Evolutionary conservation across 2,113 vertebrate genomes (phyloP).

Genomic region (Pelodiscus sinensis): DNA sequence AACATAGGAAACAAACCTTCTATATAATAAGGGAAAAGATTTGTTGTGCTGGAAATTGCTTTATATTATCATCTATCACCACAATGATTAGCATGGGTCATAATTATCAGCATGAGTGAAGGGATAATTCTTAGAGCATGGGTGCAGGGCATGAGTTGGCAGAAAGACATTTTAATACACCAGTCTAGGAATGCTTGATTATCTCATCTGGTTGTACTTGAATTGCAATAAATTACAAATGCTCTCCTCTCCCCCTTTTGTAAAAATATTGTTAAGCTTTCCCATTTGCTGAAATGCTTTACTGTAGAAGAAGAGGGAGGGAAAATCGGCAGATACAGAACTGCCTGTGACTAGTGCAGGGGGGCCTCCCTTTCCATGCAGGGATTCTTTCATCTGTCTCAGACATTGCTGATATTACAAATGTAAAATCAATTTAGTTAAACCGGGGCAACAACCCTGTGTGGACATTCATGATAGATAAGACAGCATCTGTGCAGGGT

Average conservation of each 20-base stretch:
- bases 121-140: slow-evolving; percentile 22
- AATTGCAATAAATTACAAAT: slow-evolving; percentile 29
- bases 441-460: slow-evolving; percentile 45
- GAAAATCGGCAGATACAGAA: fast-evolving
- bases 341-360: not conserved
- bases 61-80: slow-evolving; percentile 14
- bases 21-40: slow-evolving; percentile 31
- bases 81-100: slow-evolving; percentile 6
- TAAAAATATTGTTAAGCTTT: slow-evolving; percentile 35
- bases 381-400: slow-evolving; percentile 37
- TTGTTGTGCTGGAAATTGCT: slow-evolving; percentile 14
- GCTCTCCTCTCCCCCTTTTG: not conserved
- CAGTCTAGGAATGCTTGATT: slow-evolving; percentile 36
- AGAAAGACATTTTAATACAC: slow-evolving; percentile 45
- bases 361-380: slow-evolving; percentile 17
- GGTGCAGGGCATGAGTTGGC: slow-evolving; percentile 2
- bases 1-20: slow-evolving; percentile 52
- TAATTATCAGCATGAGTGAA: slow-evolving; percentile 16
- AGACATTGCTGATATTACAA: slow-evolving; percentile 15
- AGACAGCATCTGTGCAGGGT: not conserved
- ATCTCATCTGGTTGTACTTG: not conserved
- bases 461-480: slow-evolving; percentile 45
- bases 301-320: not conserved
- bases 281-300: slow-evolving; percentile 35
- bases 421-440: slow-evolving; percentile 51